A percentile compares a stretch with the other conserved stretches of the same genome.
Conservation (phyloP, 1,140 invertebrate genomes). For the Cardiocondyla obscurior region DNA sequence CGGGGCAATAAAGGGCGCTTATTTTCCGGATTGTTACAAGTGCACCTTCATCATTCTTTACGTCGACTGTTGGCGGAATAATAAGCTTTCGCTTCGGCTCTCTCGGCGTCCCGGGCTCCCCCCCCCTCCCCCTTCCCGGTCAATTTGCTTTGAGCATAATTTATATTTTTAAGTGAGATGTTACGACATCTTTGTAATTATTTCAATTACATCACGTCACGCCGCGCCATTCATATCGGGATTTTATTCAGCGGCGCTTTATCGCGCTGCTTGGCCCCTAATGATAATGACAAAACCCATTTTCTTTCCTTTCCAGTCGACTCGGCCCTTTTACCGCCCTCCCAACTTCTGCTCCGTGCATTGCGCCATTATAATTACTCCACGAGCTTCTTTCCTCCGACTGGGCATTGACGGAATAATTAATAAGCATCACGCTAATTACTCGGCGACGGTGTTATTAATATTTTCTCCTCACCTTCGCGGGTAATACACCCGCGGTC, state of each 20-base stretch:
- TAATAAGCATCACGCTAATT: slow-evolving; percentile 55
- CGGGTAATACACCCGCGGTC: slow-evolving; percentile 32
- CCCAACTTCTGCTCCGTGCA: slow-evolving; percentile 19
- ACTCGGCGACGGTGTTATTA: slow-evolving; percentile 48
- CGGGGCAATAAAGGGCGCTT: slow-evolving; percentile 13
- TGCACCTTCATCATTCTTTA: slow-evolving; percentile 17
- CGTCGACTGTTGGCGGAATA: slow-evolving; percentile 36
- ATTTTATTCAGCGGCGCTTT: slow-evolving; percentile 22
- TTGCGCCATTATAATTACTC: slow-evolving; percentile 41
- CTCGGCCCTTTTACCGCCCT: slow-evolving; percentile 23
- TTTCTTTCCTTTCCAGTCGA: slow-evolving; percentile 48
- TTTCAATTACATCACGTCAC: slow-evolving; percentile 7
- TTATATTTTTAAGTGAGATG: slow-evolving; percentile 16
- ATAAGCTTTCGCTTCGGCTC: slow-evolving; percentile 11
- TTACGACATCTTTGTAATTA: neutral
- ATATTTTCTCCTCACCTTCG: slow-evolving; percentile 39
- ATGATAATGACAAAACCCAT: slow-evolving; percentile 54
- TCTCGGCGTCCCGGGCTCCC: neutral
- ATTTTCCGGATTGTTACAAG: slow-evolving; percentile 29
- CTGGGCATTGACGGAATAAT: slow-evolving; percentile 51
- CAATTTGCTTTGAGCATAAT: neutral
- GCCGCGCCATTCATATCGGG: slow-evolving; percentile 10
- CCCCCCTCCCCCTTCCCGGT: neutral
- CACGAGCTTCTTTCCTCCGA: slow-evolving; percentile 33
- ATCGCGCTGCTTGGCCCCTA: slow-evolving; percentile 16